A percentile compares a stretch with the other conserved stretches of the same genome.
Evolutionary conservation across 1,140 invertebrate species (phyloP).

Genomic region (Drosophila lini): DNA sequence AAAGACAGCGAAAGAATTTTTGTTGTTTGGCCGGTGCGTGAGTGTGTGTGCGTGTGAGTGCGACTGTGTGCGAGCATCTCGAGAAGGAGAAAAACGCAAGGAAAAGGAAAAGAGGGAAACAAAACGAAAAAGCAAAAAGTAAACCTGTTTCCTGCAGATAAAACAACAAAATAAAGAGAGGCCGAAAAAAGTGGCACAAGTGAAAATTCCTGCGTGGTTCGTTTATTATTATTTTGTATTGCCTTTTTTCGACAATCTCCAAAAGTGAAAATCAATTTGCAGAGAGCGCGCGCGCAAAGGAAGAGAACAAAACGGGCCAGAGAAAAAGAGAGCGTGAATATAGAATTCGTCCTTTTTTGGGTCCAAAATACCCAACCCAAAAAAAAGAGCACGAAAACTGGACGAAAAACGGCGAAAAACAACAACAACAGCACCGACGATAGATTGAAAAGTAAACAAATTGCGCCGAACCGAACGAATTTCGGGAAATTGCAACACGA

Average conservation of each 20-base stretch:
- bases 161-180: conserved; percentile 52
- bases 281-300: conserved; percentile 64
- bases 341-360: conserved; percentile 43
- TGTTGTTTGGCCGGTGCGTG: conserved; percentile 62
- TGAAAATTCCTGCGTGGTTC: conserved; percentile 73
- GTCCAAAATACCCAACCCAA: conserved; percentile 54
- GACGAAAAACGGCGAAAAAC: conserved; percentile 60
- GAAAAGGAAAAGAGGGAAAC: conserved; percentile 44
- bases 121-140: conserved; percentile 39
- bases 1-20: conserved; percentile 76
- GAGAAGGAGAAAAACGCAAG: conserved; percentile 47
- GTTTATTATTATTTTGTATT: conserved; percentile 55
- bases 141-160: conserved; percentile 64
- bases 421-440: conserved; percentile 47
- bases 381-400: conserved; percentile 59
- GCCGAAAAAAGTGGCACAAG: conserved; percentile 74
- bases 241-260: conserved; percentile 59
- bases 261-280: conserved; percentile 81
- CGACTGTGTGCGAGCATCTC: conserved; percentile 41
- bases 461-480: conserved; percentile 56
- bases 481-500: conserved; percentile 24
- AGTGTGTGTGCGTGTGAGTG: conserved; percentile 22
- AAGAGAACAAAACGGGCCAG: conserved; percentile 20
- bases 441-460: conserved; percentile 73
- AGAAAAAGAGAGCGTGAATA: conserved; percentile 16